Conservation (phyloP, 2,888 invertebrate species). For the Doris montereyensis region DNA sequence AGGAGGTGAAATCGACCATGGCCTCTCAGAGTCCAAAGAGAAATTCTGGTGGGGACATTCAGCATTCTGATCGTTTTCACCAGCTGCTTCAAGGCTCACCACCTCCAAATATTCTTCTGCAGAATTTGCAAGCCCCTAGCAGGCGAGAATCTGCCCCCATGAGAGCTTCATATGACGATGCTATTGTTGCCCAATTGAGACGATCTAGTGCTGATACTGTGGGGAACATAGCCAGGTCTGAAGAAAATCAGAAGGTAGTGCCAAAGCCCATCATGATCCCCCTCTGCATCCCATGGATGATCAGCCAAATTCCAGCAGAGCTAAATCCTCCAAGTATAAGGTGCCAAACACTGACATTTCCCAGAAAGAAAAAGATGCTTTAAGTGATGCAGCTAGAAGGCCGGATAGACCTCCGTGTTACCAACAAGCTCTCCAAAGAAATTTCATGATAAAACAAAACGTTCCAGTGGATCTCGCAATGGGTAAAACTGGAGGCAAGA, state of each 20-base stretch:
- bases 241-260: slow-evolving; percentile 35
- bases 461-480: slow-evolving; percentile 51
- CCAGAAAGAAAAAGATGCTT: neutral
- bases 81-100: slow-evolving; percentile 54
- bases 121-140: slow-evolving; percentile 46
- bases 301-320: neutral
- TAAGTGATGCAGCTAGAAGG: slow-evolving; percentile 37
- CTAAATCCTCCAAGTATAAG: slow-evolving; percentile 34
- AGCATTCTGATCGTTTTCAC: neutral
- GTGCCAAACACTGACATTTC: slow-evolving; percentile 22
- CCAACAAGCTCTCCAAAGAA: slow-evolving; percentile 63
- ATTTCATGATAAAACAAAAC: slow-evolving; percentile 53
- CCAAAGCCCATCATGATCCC: slow-evolving; percentile 39
- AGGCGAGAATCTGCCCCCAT: slow-evolving; percentile 46
- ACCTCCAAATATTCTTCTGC: slow-evolving; percentile 59
- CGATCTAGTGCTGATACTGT: slow-evolving; percentile 43
- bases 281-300: neutral
- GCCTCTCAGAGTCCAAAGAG: neutral
- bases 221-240: neutral
- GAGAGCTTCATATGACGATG: slow-evolving; percentile 55
- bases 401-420: slow-evolving; percentile 67
- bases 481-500: slow-evolving; percentile 56
- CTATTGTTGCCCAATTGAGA: slow-evolving; percentile 49
- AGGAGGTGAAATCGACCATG: neutral
- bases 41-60: neutral